These are phyloP conservation scores for Stichodactyla mertensii DNA, from an alignment of 64 coral and sea anemone genomes.

Conservation along the genomic window DNA sequence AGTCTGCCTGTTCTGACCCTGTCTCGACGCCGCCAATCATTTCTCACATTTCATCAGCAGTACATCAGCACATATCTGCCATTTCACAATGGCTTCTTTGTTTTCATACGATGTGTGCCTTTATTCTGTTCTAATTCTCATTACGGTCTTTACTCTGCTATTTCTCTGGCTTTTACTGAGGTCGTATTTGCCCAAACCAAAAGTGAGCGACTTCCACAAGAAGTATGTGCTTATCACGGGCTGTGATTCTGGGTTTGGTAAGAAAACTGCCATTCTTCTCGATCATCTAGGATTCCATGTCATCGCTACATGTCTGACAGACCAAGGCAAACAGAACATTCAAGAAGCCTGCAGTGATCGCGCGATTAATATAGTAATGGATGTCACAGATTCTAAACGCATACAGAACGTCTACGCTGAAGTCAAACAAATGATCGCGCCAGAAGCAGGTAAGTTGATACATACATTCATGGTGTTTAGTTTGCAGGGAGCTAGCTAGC, in stretches of 20 bases:
- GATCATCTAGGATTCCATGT: slow-evolving; percentile 43
- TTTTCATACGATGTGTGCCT: background rate
- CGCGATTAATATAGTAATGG: slow-evolving; percentile 11
- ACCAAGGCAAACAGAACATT: slow-evolving; percentile 38
- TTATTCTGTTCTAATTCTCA: background rate
- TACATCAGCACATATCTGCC: background rate
- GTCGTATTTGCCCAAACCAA: background rate
- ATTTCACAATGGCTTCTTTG: background rate
- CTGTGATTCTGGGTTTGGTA: slow-evolving; percentile 40
- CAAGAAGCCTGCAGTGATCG: slow-evolving; percentile 16
- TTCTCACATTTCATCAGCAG: background rate
- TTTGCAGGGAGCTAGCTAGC: too few relatives aligned
- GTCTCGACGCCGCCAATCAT: background rate
- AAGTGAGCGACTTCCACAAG: background rate
- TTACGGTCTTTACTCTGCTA: background rate
- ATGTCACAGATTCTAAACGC: slow-evolving; percentile 41
- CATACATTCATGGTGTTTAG: background rate
- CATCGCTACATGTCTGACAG: slow-evolving; percentile 39
- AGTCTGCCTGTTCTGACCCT: background rate
- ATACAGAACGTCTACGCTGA: background rate
- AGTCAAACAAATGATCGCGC: background rate
- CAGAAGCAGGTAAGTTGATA: background rate
- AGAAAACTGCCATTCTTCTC: slow-evolving; percentile 16
- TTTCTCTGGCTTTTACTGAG: background rate
- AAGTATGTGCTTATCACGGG: slow-evolving; percentile 47